phyloP scores from a whole-genome alignment of 2,888 invertebrate genomes.

The Rhingia campestris region DNA sequence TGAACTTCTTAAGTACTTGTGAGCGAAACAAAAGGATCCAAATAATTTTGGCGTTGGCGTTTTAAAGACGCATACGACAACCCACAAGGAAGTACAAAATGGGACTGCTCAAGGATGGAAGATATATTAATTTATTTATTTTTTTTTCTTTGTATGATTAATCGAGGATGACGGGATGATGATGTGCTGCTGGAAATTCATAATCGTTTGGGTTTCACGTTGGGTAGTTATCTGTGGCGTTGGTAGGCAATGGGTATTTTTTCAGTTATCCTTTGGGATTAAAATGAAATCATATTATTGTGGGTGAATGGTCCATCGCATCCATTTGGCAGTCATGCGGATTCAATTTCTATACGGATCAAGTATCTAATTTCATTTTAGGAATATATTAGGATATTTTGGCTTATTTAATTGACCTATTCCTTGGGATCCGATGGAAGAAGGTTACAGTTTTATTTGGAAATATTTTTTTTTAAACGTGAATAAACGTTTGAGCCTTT shows the following conservation, averaged over 20 bases:
- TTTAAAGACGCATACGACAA: not conserved
- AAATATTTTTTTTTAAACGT: not conserved
- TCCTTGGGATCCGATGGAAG: not conserved
- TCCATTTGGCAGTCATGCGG: conserved; percentile 17
- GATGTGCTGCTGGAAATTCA: conserved; percentile 4
- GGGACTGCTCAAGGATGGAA: not conserved
- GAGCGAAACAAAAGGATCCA: conserved; percentile 29
- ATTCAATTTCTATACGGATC: conserved; percentile 7
- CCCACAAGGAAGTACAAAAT: not conserved
- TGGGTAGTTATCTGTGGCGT: not conserved
- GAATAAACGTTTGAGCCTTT: not conserved
- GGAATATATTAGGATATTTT: conserved; percentile 16
- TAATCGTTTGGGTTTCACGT: conserved; percentile 7
- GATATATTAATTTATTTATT: not conserved
- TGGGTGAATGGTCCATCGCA: not conserved
- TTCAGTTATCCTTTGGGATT: not conserved
- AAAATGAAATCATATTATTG: not conserved
- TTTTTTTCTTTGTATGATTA: not conserved
- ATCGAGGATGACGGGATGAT: not conserved
- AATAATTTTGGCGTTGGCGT: too few species aligned
- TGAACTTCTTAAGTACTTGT: conserved; percentile 47
- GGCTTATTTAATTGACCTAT: conserved; percentile 32
- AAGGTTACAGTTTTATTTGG: not conserved
- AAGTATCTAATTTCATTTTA: conserved; percentile 23
- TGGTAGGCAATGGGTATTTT: too few species aligned